Evolutionary conservation across 2,797 vertebrate genomes (phyloP), one percentile per base, ranked within the genome.

Genomic region (Acridotheres tristis): DNA sequence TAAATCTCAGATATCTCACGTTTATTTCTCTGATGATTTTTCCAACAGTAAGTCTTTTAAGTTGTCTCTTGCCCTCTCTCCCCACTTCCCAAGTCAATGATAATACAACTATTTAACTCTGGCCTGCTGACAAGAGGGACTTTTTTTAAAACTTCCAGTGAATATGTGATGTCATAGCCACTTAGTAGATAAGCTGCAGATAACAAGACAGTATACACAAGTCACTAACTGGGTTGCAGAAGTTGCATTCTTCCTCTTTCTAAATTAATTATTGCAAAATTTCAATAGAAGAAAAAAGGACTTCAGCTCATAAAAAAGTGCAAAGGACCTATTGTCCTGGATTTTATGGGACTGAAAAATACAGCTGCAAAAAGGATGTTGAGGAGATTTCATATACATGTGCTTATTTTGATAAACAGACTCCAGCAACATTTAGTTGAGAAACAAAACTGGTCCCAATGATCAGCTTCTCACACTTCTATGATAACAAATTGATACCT

Each of bases 1-100:
- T 25, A 54, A 90, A 79, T 91, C 62, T 83, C 75, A 92, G 55
- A 50, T 16, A 74, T n/a, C 51, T 89, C 19, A 21, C 25, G 76
- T 92, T 96, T 96, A 88, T 89, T 97, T 96, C 61, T 80, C 53
- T 69, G 54, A 92, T 66, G 58, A 57, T 85, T 71, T 48, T 94
- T 96, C 58, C 55, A 59, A 36, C 21, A 7, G 9, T 2, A 84
- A 34, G 45, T 62, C 68, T 69, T 92, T 92, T 66, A 79, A 83
- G 30, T 38, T 59, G 22, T 23, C 17, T 47, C 66, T 67, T 83
- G 25, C 6, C 2, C 1, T 59, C 20, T 75, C 30, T 48, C 29
- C 9, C 8, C 3, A 4, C 30, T 47, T 59, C 27, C 29, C 32
- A 43, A 51, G 34, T 82, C 40, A 73, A 69, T 89, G 91, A 32